A percentile compares a stretch with the other conserved stretches of the same genome.
These are phyloP conservation scores for Polyploca ridens DNA, from an alignment of 2,888 invertebrate genomes.

Conservation along the genomic window DNA sequence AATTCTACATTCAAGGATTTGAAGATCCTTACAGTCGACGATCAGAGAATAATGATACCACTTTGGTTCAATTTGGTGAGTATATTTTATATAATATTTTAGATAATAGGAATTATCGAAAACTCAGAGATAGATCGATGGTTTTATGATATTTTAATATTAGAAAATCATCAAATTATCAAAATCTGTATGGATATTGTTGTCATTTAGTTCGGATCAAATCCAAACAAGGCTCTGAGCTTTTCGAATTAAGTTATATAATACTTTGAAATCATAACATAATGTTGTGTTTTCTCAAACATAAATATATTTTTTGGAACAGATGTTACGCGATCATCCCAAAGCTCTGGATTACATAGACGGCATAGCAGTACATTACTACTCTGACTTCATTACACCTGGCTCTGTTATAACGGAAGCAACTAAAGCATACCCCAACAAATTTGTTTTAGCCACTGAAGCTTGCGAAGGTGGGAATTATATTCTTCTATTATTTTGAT, in stretches of 20 bases:
- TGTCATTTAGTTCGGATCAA: too few relatives aligned
- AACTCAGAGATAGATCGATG: too few relatives aligned
- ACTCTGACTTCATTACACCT: slow-evolving; percentile 85
- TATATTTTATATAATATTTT: too few relatives aligned
- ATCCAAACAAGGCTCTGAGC: too few relatives aligned
- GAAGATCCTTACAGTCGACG: slow-evolving; percentile 91
- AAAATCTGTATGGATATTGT: too few relatives aligned
- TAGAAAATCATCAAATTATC: too few relatives aligned
- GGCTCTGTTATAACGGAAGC: slow-evolving; percentile 82
- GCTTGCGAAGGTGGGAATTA: slow-evolving; percentile 86
- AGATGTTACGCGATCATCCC: slow-evolving; percentile 67
- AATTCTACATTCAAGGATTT: slow-evolving; percentile 83
- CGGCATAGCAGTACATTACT: slow-evolving; percentile 93
- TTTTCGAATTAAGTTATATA: too few relatives aligned
- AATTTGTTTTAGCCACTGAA: slow-evolving; percentile 91
- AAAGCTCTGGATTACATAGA: slow-evolving; percentile 84
- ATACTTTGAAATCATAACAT: too few relatives aligned
- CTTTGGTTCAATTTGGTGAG: slow-evolving; percentile 86
- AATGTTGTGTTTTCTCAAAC: too few relatives aligned
- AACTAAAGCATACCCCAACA: slow-evolving; percentile 84
- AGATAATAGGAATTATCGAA: not conserved
- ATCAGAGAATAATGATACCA: slow-evolving; percentile 87
- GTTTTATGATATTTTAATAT: too few relatives aligned
- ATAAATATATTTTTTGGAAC: too few relatives aligned
- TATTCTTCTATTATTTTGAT: not conserved